These are phyloP conservation scores for Philotrypesis tridentata DNA, from an alignment of 1,140 invertebrate genomes.

Conservation along the genomic window DNA sequence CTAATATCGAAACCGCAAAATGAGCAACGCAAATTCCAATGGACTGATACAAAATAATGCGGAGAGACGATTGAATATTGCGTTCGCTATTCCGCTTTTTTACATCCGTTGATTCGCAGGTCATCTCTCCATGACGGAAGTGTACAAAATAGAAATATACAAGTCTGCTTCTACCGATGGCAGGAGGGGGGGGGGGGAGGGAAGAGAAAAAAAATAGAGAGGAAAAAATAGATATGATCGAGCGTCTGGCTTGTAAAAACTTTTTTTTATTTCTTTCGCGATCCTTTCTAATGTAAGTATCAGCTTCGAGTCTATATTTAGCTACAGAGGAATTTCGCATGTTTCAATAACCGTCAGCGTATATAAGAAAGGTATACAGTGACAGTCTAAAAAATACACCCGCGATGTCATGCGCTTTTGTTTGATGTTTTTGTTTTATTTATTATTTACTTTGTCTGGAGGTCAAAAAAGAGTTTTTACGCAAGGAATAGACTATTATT, in stretches of 20 bases:
- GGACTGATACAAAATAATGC: too few relatives aligned
- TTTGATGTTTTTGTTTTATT: not conserved
- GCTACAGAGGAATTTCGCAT: not conserved
- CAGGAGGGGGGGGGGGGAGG: too few relatives aligned
- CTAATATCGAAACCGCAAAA: too few relatives aligned
- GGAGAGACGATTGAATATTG: too few relatives aligned
- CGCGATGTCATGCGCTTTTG: too few relatives aligned
- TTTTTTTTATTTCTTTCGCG: not conserved
- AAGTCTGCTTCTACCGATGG: not conserved
- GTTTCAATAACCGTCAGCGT: not conserved
- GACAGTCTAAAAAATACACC: not conserved
- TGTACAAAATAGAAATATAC: too few relatives aligned
- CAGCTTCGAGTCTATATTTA: conserved; percentile 6
- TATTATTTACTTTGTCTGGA: not conserved
- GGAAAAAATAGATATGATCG: not conserved
- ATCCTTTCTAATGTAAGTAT: conserved; percentile 31
- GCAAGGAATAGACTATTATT: not conserved
- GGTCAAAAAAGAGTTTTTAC: not conserved
- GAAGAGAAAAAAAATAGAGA: conserved; percentile 1
- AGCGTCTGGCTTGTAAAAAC: not conserved
- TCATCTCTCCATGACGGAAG: too few relatives aligned
- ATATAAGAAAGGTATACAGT: not conserved
- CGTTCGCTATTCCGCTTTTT: not conserved
- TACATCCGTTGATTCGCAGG: not conserved
- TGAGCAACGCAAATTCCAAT: too few relatives aligned